These are phyloP conservation scores for Nemotelus nigrinus DNA, from an alignment of 2,888 invertebrate genomes.

Conservation along the genomic window DNA sequence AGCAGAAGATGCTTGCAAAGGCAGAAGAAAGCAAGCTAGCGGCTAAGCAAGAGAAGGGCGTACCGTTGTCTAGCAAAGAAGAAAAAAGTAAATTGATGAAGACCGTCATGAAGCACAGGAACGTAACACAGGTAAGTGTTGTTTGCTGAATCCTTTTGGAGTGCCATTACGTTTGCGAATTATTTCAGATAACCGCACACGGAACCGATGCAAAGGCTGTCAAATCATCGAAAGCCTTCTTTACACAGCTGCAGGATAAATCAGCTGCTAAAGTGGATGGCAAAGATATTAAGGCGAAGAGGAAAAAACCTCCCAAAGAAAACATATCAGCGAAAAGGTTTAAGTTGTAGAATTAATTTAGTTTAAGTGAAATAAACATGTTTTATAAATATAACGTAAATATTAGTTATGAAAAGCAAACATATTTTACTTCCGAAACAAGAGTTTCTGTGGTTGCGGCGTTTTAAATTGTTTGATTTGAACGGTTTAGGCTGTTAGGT, in stretches of 20 bases:
- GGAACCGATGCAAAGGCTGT: conserved; percentile 66
- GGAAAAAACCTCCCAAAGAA: conserved; percentile 60
- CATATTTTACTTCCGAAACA: too few species aligned
- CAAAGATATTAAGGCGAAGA: conserved; percentile 62
- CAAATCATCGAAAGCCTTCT: conserved; percentile 86
- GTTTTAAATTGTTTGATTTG: too few species aligned
- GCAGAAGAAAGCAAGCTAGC: conserved; percentile 66
- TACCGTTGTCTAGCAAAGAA: conserved; percentile 68
- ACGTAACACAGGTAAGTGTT: conserved; percentile 68
- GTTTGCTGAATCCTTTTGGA: conserved; percentile 1
- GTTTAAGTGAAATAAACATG: neutral
- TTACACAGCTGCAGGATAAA: conserved; percentile 85
- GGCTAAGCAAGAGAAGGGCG: conserved; percentile 64
- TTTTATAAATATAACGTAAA: neutral
- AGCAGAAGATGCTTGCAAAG: conserved; percentile 71
- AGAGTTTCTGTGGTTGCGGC: too few species aligned
- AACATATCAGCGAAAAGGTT: conserved; percentile 69
- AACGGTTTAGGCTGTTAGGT: too few species aligned
- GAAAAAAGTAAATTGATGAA: conserved; percentile 69
- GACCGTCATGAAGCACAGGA: conserved; percentile 73
- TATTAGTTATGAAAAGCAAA: too few species aligned
- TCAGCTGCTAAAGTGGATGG: conserved; percentile 64
- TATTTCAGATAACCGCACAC: conserved; percentile 64
- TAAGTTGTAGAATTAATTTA: conserved; percentile 67
- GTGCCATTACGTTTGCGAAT: conserved; percentile 34